Percentiles rank a stretch among this genome's conserved stretches.
Conservation (phyloP, 2,888 invertebrate genomes). For the Tanypteryx hageni region DNA sequence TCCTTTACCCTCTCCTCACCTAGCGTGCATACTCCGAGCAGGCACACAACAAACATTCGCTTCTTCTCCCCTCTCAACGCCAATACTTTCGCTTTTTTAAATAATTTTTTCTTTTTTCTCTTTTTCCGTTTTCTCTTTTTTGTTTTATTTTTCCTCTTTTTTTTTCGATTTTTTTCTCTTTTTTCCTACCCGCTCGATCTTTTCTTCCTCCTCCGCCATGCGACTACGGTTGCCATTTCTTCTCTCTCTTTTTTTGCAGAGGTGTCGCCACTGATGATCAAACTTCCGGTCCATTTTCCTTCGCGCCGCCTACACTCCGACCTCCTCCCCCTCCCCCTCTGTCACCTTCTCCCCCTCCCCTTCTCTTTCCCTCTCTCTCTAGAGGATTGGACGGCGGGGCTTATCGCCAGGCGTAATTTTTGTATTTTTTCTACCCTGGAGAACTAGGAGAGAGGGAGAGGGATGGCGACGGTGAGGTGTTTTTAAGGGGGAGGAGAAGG, state of each 20-base stretch:
- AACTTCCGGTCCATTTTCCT: slow-evolving; percentile 46
- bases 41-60: background rate
- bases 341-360: background rate
- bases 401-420: slow-evolving; percentile 45
- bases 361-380: background rate
- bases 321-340: background rate
- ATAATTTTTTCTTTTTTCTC: background rate
- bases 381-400: slow-evolving; percentile 45
- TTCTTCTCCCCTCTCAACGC: background rate
- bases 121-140: slow-evolving; percentile 8
- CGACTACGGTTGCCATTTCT: slow-evolving; percentile 11
- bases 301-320: background rate
- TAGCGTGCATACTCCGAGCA: background rate
- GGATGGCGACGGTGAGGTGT: too few relatives aligned
- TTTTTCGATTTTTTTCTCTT: background rate
- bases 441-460: background rate
- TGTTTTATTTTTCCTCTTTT: too few relatives aligned
- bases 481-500: background rate
- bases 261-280: slow-evolving; percentile 43
- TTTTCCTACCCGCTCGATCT: background rate
- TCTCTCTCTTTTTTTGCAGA: background rate
- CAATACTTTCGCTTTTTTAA: background rate
- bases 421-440: background rate
- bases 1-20: background rate
- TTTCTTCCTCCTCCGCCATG: background rate